Conservation (phyloP, 2,797 vertebrate genomes). For the Rallus crepitans region DNA sequence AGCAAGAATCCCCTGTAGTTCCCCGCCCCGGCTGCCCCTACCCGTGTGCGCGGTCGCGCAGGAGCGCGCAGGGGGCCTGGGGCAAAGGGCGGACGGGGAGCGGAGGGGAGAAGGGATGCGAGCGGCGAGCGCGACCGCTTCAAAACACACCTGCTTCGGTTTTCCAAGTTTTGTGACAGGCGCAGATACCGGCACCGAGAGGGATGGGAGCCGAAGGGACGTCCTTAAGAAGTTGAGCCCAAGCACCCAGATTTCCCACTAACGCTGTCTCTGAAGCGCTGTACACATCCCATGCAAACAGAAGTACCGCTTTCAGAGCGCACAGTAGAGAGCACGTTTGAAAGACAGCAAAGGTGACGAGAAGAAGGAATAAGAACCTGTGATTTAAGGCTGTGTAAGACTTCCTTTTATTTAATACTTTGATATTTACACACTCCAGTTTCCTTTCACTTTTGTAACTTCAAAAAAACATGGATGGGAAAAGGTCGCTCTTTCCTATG, state of each 20-base stretch:
- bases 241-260: not conserved
- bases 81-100: not conserved
- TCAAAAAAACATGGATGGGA: not conserved
- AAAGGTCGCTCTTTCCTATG: not conserved
- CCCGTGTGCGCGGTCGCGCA: not conserved
- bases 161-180: not conserved
- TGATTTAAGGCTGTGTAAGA: not conserved
- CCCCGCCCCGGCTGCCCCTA: not conserved
- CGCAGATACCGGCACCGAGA: not conserved
- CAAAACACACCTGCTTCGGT: not conserved
- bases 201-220: rapidly evolving
- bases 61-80: not conserved
- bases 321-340: not conserved
- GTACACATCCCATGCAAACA: rapidly evolving
- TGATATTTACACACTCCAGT: not conserved
- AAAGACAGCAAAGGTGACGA: not conserved
- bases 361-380: not conserved
- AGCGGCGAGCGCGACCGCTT: not conserved
- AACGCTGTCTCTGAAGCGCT: not conserved
- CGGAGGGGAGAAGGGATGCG: rapidly evolving
- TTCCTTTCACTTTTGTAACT: not conserved
- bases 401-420: not conserved
- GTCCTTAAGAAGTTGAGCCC: not conserved
- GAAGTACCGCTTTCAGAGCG: not conserved
- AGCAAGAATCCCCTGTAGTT: not conserved